These are phyloP conservation scores for Xanthorhoe spadicearia DNA, from an alignment of 2,888 invertebrate genomes.

Conservation along the genomic window DNA sequence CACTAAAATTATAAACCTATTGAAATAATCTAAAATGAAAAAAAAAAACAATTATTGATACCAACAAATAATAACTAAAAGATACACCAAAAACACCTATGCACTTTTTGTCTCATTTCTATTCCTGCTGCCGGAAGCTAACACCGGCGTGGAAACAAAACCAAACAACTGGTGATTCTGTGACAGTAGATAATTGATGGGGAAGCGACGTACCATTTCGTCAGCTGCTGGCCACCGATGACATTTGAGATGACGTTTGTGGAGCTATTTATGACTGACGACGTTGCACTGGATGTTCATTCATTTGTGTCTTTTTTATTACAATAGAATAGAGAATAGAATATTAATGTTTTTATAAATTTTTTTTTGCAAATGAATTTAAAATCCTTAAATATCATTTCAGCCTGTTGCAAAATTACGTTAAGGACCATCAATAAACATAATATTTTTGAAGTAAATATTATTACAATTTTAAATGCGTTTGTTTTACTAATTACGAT, in stretches of 20 bases:
- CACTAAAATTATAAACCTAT: no score
- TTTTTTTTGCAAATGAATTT: not conserved
- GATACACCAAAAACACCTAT: conserved; percentile 12
- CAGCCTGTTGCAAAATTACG: no score
- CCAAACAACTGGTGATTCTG: conserved; percentile 34
- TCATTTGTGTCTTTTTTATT: not conserved
- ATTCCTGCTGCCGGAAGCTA: conserved; percentile 52
- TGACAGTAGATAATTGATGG: conserved; percentile 57
- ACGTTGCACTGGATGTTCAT: conserved; percentile 7
- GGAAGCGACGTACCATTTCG: conserved; percentile 62
- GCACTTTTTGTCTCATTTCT: conserved; percentile 46
- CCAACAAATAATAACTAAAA: no score
- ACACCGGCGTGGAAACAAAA: conserved; percentile 47
- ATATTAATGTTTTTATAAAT: no score
- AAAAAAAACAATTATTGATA: no score
- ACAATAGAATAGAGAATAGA: no score
- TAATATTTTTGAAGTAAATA: no score
- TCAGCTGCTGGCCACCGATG: conserved; percentile 60
- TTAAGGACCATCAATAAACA: no score
- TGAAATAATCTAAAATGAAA: no score
- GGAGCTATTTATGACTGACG: conserved; percentile 41
- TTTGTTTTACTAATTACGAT: not conserved
- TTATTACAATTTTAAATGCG: no score
- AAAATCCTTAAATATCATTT: not conserved
- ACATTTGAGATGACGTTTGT: conserved; percentile 59